Percentiles rank a stretch among this genome's conserved stretches.
These are phyloP conservation scores for Malacoctenus gilli DNA, from an alignment of 2,797 vertebrate species.

Conservation along the genomic window DNA sequence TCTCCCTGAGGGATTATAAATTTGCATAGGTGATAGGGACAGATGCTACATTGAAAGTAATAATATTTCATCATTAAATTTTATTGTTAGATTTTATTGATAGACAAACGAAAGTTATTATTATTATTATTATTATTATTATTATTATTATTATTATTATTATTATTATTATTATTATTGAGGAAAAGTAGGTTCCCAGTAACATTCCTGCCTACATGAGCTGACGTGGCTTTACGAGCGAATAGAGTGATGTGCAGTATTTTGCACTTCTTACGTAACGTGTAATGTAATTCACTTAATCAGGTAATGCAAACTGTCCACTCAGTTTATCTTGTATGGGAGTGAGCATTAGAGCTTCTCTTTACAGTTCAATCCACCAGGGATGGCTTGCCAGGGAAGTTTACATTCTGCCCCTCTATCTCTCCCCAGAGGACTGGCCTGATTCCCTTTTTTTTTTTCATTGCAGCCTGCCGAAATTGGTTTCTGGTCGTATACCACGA, in stretches of 20 bases:
- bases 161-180: too few species aligned
- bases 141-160: too few species aligned
- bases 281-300: slow-evolving; percentile 65
- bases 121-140: too few species aligned
- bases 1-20: too few species aligned
- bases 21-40: too few species aligned
- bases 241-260: slow-evolving; percentile 1
- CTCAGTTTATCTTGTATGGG: slow-evolving; percentile 65
- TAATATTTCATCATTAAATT: too few species aligned
- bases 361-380: slow-evolving; percentile 71
- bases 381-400: slow-evolving; percentile 75
- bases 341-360: slow-evolving; percentile 68
- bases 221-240: too few species aligned
- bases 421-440: slow-evolving; percentile 78
- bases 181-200: too few species aligned
- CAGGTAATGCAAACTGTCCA: slow-evolving; percentile 62
- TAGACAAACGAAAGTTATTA: too few species aligned
- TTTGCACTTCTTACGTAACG: slow-evolving; percentile 52
- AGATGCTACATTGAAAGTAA: too few species aligned
- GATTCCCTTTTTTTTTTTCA: slow-evolving; percentile 69
- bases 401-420: slow-evolving; percentile 78
- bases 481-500: slow-evolving; percentile 72
- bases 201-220: not conserved
- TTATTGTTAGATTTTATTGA: too few species aligned
- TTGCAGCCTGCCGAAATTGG: slow-evolving; percentile 75